Evolutionary conservation across 2,797 vertebrate genomes (phyloP).

Genomic region (Nyctibius grandis): DNA sequence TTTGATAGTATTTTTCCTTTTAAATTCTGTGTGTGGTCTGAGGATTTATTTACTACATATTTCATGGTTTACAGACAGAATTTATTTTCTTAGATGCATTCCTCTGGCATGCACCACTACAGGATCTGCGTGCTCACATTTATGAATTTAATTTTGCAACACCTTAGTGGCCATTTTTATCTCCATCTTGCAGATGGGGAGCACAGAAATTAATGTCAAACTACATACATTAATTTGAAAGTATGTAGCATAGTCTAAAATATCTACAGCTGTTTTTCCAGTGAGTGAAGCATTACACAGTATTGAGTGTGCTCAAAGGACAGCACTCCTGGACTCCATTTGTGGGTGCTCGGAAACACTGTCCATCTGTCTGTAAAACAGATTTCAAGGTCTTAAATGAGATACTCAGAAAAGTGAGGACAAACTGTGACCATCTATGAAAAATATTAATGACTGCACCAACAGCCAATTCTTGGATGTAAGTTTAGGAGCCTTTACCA

Average conservation of each 20-base stretch:
- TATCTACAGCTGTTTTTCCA: background rate
- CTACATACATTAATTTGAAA: background rate
- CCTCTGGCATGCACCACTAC: background rate
- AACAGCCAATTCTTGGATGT: background rate
- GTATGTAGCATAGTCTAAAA: background rate
- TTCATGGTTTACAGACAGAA: conserved; percentile 18
- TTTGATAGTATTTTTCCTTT: background rate
- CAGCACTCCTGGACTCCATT: background rate
- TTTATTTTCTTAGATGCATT: conserved; percentile 30
- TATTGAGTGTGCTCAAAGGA: background rate
- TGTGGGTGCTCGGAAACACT: background rate
- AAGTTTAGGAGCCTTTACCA: background rate
- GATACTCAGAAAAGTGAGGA: background rate
- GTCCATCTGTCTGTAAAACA: background rate
- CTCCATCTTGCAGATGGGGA: background rate
- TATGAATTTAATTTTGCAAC: conserved; percentile 11
- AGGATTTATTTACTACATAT: conserved; percentile 21
- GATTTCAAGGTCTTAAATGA: background rate
- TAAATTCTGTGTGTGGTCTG: conserved; percentile 41
- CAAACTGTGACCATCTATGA: background rate
- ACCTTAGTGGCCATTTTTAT: background rate
- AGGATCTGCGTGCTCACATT: background rate
- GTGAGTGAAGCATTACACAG: background rate
- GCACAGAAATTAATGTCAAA: background rate
- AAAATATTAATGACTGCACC: background rate